Base-by-base conservation (phyloP, 2,113 vertebrate genomes). In the Tyto alba region DNA sequence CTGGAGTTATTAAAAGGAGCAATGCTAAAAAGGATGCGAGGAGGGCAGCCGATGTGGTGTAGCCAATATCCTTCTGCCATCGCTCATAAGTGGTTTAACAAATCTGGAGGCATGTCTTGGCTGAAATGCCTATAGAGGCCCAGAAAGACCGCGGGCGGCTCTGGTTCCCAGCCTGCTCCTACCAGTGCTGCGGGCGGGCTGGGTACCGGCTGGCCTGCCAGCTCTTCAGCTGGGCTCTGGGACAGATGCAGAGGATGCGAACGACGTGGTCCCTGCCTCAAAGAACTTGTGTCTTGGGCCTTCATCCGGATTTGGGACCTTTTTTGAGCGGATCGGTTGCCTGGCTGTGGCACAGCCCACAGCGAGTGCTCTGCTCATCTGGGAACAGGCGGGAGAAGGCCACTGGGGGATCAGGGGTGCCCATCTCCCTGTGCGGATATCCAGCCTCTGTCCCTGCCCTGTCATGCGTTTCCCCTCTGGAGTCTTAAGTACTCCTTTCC, bases 1-100 rank as follows among this genome's bases (percentile, higher is more conserved):
- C 64, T 62, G 60, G 73, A 92, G 76, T 95, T 72, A 36, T 47
- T 90, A 89, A 84, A 79, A 77, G 69, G 74, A 81, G 53, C 43
- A 23, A 16, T 0, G 1, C 68, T 90, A 26, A 30, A 52, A 55
- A 72, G 57, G 74, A 19, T 43, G 41, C 5, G 1, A 55, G 40
- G 63, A 85, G 80, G 77, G 63, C 62, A 38, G 88, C 56, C 1
- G 23, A 17, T 22, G 67, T 36, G 45, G 11, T 36, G 41, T 20
- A 32, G 6, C 66, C 7, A 7, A 1, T 41, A 12, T 64, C 59
- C 53, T 45, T 47, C 52, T 90, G 88, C 82, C 62, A 11, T 79
- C 56, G 6, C 40, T 56, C 1, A 0, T 69, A 17, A 45, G 69
- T 66, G 59, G 48, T 63, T 20, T 68, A 34, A 34, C 25, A 57